These are phyloP conservation scores for Drosophila nigricruria DNA, from an alignment of 2,888 invertebrate species.

Conservation along the genomic window DNA sequence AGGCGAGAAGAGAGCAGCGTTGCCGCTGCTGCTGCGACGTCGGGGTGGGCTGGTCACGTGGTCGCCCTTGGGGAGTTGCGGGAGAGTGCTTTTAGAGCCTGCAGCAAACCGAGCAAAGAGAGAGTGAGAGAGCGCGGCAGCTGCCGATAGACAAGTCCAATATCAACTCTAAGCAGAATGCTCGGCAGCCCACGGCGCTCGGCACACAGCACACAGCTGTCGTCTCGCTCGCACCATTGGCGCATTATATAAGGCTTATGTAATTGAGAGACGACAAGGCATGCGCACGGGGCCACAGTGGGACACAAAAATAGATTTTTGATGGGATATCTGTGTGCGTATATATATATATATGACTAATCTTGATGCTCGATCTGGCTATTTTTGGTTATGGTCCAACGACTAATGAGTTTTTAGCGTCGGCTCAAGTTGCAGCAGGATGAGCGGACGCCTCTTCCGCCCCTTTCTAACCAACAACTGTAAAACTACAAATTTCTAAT, in stretches of 20 bases:
- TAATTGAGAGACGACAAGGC: slow-evolving; percentile 64
- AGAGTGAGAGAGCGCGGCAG: neutral
- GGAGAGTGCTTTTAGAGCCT: slow-evolving; percentile 21
- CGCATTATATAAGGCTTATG: slow-evolving; percentile 80
- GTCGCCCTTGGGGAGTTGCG: slow-evolving; percentile 26
- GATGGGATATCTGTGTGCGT: slow-evolving; percentile 13
- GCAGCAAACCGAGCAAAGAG: neutral
- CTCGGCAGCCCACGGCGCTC: neutral
- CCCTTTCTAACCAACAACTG: neutral
- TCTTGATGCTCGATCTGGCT: slow-evolving; percentile 49
- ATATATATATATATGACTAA: slow-evolving; percentile 53
- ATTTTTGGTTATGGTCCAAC: slow-evolving; percentile 52
- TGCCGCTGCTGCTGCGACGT: slow-evolving; percentile 17
- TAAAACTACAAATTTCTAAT: slow-evolving; percentile 6
- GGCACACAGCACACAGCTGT: slow-evolving; percentile 10
- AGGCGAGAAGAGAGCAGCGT: slow-evolving; percentile 23
- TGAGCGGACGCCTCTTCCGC: slow-evolving; percentile 6
- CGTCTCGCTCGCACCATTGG: slow-evolving; percentile 59
- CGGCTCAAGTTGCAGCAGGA: slow-evolving; percentile 67
- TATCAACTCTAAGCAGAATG: slow-evolving; percentile 9
- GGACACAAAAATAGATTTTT: slow-evolving; percentile 56
- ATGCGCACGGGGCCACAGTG: slow-evolving; percentile 73
- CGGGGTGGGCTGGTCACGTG: slow-evolving; percentile 50
- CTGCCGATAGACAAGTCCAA: slow-evolving; percentile 2
- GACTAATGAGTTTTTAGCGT: slow-evolving; percentile 34